A percentile compares a stretch with the other conserved stretches of the same genome.
Evolutionary conservation across 2,888 invertebrate genomes (phyloP).

Genomic region (Sarcophaga caerulescens): DNA sequence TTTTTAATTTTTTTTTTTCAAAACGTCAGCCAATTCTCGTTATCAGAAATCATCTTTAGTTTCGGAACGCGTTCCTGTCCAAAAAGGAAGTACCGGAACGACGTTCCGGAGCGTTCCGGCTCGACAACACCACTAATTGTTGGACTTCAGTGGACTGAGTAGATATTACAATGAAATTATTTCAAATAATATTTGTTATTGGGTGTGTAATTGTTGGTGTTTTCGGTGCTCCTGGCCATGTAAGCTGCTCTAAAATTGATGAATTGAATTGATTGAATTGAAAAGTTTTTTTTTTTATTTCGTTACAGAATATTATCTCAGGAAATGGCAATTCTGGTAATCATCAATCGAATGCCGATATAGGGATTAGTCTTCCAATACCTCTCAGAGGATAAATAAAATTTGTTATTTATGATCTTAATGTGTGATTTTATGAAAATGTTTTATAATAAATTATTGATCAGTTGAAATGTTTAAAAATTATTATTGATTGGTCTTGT

Average conservation of each 20-base stretch:
- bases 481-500: no score
- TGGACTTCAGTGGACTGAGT: no score
- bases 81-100: no score
- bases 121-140: no score
- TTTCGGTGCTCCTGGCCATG: background rate
- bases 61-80: no score
- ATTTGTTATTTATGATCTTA: background rate
- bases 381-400: background rate
- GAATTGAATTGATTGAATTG: background rate
- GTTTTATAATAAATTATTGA: no score
- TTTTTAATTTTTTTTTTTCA: no score
- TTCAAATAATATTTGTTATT: background rate
- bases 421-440: no score
- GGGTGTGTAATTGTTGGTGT: background rate
- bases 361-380: background rate
- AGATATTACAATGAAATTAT: background rate
- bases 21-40: no score
- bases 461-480: no score
- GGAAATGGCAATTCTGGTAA: background rate
- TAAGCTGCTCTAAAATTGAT: background rate
- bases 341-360: background rate
- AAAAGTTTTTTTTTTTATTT: background rate
- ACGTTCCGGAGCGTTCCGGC: no score
- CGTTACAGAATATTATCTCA: background rate
- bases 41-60: no score